These are phyloP conservation scores for Dermochelys coriacea DNA, from an alignment of 2,797 vertebrate genomes.

Conservation along the genomic window DNA sequence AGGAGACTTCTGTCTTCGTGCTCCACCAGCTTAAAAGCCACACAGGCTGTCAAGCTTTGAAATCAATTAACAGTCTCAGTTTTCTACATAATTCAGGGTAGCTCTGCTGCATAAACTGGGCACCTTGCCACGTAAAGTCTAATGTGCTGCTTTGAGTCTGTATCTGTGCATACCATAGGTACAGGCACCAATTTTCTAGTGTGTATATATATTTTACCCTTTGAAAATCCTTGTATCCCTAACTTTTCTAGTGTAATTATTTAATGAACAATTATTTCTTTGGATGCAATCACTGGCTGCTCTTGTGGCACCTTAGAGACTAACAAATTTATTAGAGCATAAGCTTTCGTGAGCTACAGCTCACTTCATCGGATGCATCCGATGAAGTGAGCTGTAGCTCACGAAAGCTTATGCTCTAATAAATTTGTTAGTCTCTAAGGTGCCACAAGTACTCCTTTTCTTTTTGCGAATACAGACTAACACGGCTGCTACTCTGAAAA, in stretches of 20 bases:
- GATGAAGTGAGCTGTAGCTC: too few species aligned
- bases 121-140: constrained; percentile 52
- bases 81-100: constrained; percentile 59
- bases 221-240: not conserved
- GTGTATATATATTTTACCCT: not conserved
- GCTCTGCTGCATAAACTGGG: constrained; percentile 64
- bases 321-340: too few species aligned
- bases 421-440: too few species aligned
- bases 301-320: too few species aligned
- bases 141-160: not conserved
- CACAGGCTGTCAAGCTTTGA: constrained; percentile 47
- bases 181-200: not conserved
- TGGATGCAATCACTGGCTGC: not conserved
- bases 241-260: accelerated
- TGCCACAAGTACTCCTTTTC: too few species aligned
- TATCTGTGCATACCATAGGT: constrained; percentile 5
- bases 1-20: constrained; percentile 44
- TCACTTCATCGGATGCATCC: too few species aligned
- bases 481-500: too few species aligned
- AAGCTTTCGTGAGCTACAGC: too few species aligned
- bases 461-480: too few species aligned
- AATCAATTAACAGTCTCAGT: constrained; percentile 52
- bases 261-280: not conserved
- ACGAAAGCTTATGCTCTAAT: too few species aligned
- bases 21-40: not conserved